Evolutionary conservation across 2,113 vertebrate genomes (phyloP).

Genomic region (Egretta garzetta): DNA sequence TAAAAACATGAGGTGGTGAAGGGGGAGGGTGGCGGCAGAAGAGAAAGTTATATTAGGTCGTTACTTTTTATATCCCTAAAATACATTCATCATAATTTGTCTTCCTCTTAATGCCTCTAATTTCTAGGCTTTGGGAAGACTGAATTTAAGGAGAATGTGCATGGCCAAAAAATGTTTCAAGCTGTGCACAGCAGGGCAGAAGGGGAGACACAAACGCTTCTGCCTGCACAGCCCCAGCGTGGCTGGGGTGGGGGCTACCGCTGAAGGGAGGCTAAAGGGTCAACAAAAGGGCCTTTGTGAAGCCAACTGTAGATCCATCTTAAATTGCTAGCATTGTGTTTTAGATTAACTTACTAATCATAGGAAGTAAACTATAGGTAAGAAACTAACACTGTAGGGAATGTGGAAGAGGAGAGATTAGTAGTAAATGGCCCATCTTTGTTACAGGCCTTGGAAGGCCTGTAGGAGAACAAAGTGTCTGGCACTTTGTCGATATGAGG

Average conservation of each 20-base stretch:
- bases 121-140: neutral
- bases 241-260: neutral
- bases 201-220: neutral
- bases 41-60: constrained; percentile 1
- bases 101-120: neutral
- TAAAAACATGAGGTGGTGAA: neutral
- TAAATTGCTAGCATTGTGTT: too few relatives aligned
- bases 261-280: too few relatives aligned
- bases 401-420: too few relatives aligned
- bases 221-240: neutral
- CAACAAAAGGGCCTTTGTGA: too few relatives aligned
- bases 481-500: too few relatives aligned
- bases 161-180: neutral
- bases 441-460: too few relatives aligned
- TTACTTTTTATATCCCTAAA: constrained; percentile 40
- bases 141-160: neutral
- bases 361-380: too few relatives aligned
- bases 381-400: too few relatives aligned
- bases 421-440: too few relatives aligned
- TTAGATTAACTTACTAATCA: too few relatives aligned
- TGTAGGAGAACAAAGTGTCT: too few relatives aligned
- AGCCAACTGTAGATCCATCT: too few relatives aligned
- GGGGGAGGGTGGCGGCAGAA: neutral
- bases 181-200: neutral
- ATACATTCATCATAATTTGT: neutral